A percentile compares a stretch with the other conserved stretches of the same genome.
phyloP scores from a whole-genome alignment of 2,888 invertebrate genomes.

The Pachymerium ferrugineum region DNA sequence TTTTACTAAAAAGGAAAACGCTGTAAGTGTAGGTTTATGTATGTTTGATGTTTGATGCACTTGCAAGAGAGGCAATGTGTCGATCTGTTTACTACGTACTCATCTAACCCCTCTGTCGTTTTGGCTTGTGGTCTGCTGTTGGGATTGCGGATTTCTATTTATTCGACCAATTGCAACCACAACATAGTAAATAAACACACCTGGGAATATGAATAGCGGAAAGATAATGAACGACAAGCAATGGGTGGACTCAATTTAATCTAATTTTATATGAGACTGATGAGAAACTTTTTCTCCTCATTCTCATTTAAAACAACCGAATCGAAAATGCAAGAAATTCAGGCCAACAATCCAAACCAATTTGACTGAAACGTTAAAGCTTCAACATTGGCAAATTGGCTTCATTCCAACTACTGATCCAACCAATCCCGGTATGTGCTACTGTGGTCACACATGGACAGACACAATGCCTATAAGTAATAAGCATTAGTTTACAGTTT shows the following conservation, averaged over 20 bases:
- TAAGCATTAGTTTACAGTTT: neutral
- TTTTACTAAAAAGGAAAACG: no score
- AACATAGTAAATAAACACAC: slow-evolving; percentile 2
- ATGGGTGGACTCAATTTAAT: neutral
- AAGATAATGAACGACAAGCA: neutral
- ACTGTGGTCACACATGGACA: slow-evolving; percentile 4
- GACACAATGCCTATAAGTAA: no score
- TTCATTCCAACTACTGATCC: neutral
- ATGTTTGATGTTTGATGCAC: no score
- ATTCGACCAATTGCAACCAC: neutral
- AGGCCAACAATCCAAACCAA: slow-evolving; percentile 8
- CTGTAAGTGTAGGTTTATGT: no score
- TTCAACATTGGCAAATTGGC: neutral
- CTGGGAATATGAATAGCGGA: neutral
- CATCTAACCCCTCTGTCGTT: neutral
- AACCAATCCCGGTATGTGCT: slow-evolving; percentile 1
- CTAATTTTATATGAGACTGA: neutral
- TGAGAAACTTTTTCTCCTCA: slow-evolving; percentile 1
- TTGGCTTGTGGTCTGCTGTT: neutral
- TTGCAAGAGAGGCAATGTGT: no score
- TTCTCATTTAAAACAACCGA: no score
- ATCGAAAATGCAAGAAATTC: slow-evolving; percentile 11
- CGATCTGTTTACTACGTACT: neutral
- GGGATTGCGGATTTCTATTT: slow-evolving; percentile 9
- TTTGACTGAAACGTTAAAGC: slow-evolving; percentile 15